Evolutionary conservation across 2,797 vertebrate species (phyloP).

Genomic region (Rhinophrynus dorsalis): DNA sequence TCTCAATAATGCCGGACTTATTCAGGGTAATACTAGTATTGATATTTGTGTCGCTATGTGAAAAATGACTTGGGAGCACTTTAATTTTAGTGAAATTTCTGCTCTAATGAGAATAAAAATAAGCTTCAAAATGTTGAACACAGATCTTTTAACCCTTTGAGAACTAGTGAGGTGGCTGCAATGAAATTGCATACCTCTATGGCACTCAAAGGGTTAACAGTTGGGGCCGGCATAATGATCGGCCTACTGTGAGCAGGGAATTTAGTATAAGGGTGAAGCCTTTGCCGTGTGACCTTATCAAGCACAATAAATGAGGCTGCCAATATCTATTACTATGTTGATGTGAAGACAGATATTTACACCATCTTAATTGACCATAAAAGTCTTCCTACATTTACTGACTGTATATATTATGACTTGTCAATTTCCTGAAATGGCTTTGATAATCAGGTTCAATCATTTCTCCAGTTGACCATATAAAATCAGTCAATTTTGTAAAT

Average conservation of each 20-base stretch:
- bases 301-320: slow-evolving; percentile 31
- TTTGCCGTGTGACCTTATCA: slow-evolving; percentile 30
- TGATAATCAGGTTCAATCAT: slow-evolving; percentile 27
- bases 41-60: too few species aligned
- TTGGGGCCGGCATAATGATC: too few species aligned
- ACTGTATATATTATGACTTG: slow-evolving; percentile 37
- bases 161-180: background rate
- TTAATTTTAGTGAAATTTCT: too few species aligned
- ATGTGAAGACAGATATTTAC: slow-evolving; percentile 32
- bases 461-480: slow-evolving; percentile 28
- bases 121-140: background rate
- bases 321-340: slow-evolving; percentile 34
- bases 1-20: too few species aligned
- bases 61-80: too few species aligned
- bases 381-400: slow-evolving; percentile 17
- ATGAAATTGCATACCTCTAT: too few species aligned
- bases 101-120: slow-evolving; percentile 21
- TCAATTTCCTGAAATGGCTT: slow-evolving; percentile 32
- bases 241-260: too few species aligned
- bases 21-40: too few species aligned
- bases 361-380: slow-evolving; percentile 38
- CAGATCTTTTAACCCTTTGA: too few species aligned
- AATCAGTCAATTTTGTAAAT: slow-evolving; percentile 29
- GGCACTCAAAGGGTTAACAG: too few species aligned
- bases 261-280: too few species aligned